A percentile compares a stretch with the other conserved stretches of the same genome.
Evolutionary conservation across 1,140 invertebrate genomes (phyloP).

Genomic region (Leptestheria dahalacensis): DNA sequence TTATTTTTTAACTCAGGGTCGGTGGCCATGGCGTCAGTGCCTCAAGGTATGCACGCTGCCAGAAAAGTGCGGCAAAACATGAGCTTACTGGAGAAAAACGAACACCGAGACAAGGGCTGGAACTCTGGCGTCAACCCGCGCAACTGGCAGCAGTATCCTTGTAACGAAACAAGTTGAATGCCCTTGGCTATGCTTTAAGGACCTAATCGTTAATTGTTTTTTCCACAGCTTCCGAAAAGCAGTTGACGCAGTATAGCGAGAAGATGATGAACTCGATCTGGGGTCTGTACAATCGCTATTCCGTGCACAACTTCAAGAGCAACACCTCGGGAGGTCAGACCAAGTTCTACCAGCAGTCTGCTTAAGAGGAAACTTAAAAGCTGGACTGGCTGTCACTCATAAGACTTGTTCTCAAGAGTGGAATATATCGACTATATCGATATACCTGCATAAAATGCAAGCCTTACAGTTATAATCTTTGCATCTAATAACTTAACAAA

Average conservation of each 20-base stretch:
- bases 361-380: neutral
- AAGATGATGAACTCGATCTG: conserved; percentile 81
- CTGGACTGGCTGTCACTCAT: neutral
- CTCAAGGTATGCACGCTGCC: conserved; percentile 21
- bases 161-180: neutral
- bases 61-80: conserved; percentile 20
- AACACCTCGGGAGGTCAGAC: conserved; percentile 38
- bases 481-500: too few species aligned
- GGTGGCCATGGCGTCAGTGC: conserved; percentile 20
- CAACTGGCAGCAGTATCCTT: neutral
- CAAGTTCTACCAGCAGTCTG: neutral
- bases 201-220: conserved; percentile 8
- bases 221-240: conserved; percentile 31
- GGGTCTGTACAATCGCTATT: conserved; percentile 72
- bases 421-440: too few species aligned
- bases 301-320: conserved; percentile 68
- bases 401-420: too few species aligned
- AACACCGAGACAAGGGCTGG: neutral
- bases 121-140: conserved; percentile 7
- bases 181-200: too few species aligned
- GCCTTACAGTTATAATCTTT: too few species aligned
- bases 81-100: neutral
- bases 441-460: too few species aligned
- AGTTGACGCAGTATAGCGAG: conserved; percentile 59
- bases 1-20: neutral